Conservation (phyloP, 2,888 invertebrate species). For the Orchesella flavescens region DNA sequence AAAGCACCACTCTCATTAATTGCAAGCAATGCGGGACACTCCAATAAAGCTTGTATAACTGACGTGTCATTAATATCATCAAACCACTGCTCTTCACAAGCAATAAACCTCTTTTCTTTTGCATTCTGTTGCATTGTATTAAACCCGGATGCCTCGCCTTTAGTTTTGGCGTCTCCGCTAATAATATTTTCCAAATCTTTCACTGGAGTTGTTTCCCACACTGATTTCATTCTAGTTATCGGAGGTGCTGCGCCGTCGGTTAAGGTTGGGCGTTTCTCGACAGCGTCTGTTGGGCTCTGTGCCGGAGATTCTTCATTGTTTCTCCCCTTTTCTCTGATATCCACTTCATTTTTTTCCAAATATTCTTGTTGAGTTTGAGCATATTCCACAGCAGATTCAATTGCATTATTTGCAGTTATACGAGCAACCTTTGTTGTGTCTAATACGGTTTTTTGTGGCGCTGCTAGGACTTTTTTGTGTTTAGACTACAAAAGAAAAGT, state of each 20-base stretch:
- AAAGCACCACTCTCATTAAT: slow-evolving; percentile 66
- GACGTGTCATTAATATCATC: slow-evolving; percentile 56
- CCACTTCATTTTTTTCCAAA: slow-evolving; percentile 26
- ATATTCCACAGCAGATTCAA: slow-evolving; percentile 46
- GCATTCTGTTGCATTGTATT: background rate
- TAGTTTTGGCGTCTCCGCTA: background rate
- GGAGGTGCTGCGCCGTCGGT: background rate
- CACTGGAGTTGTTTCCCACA: too few relatives aligned
- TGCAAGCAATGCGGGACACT: slow-evolving; percentile 67
- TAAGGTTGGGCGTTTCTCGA: background rate
- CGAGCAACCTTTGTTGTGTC: slow-evolving; percentile 54
- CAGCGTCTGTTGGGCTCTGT: background rate
- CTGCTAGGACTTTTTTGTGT: background rate
- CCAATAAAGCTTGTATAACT: slow-evolving; percentile 58
- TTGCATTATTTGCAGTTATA: slow-evolving; percentile 36
- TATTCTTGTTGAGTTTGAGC: slow-evolving; percentile 13
- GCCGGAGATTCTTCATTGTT: slow-evolving; percentile 11
- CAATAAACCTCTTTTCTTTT: slow-evolving; percentile 51
- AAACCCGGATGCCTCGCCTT: background rate
- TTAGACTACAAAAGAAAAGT: background rate
- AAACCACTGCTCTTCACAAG: slow-evolving; percentile 62
- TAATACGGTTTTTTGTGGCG: background rate
- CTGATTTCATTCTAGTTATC: background rate
- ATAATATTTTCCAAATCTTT: background rate
- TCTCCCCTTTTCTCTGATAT: slow-evolving; percentile 7